Evolutionary conservation across 2,888 invertebrate species (phyloP).

Genomic region (Ceriagrion tenellum): DNA sequence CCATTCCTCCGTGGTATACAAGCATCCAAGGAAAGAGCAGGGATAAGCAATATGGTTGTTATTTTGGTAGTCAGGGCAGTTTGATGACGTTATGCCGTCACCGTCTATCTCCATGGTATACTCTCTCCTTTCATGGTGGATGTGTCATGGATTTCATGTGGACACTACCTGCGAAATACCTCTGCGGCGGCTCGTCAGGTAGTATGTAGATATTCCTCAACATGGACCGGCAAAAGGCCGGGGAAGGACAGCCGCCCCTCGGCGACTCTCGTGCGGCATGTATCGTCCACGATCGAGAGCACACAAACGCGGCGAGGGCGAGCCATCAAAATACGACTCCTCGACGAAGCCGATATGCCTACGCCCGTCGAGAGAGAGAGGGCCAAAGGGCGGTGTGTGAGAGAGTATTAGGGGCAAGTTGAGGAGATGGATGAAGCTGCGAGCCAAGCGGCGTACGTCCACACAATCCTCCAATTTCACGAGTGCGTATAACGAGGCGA

Average conservation of each 20-base stretch:
- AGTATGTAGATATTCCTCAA: neutral
- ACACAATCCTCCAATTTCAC: neutral
- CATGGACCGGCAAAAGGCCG: neutral
- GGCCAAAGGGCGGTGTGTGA: neutral
- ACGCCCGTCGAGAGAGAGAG: neutral
- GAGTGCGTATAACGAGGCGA: constrained; percentile 16
- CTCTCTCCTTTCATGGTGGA: too few relatives aligned
- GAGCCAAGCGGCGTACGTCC: neutral
- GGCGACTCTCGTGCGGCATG: neutral
- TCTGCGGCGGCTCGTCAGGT: too few relatives aligned
- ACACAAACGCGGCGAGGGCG: neutral
- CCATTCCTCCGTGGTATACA: too few relatives aligned
- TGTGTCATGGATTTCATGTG: too few relatives aligned
- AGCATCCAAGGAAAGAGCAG: too few relatives aligned
- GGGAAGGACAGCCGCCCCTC: neutral
- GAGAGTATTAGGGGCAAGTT: neutral
- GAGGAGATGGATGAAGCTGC: neutral
- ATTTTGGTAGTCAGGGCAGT: too few relatives aligned
- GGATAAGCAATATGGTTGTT: too few relatives aligned
- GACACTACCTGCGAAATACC: too few relatives aligned
- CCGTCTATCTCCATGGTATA: too few relatives aligned
- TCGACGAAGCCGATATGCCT: neutral
- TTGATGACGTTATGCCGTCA: too few relatives aligned
- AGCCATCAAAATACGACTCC: neutral
- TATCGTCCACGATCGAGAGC: neutral